These are phyloP conservation scores for Sycophila texana DNA, from an alignment of 2,888 invertebrate species.

Conservation along the genomic window DNA sequence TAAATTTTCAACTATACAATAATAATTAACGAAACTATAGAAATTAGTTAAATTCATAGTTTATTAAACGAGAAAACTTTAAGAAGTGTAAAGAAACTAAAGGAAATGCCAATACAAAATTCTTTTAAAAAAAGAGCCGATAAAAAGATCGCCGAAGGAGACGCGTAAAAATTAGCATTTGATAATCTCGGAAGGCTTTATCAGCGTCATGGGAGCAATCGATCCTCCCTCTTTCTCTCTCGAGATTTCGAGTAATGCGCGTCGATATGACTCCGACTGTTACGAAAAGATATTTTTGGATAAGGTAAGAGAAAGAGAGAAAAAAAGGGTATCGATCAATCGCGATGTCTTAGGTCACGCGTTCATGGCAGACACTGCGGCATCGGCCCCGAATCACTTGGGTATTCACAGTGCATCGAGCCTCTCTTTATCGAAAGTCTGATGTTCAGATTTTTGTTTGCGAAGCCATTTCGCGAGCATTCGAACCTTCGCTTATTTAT, in stretches of 20 bases:
- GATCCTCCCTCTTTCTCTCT: background rate
- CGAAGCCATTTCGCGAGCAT: too few relatives aligned
- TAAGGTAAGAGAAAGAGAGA: background rate
- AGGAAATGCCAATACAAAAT: background rate
- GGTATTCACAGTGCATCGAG: background rate
- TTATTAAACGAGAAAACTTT: too few relatives aligned
- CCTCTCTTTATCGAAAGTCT: too few relatives aligned
- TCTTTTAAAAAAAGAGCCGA: too few relatives aligned
- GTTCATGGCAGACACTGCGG: background rate
- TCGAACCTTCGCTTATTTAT: too few relatives aligned
- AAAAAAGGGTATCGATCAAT: slow-evolving; percentile 12
- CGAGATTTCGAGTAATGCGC: background rate
- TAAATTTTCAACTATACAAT: too few relatives aligned
- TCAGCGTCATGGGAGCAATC: slow-evolving; percentile 8
- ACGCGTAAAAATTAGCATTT: too few relatives aligned
- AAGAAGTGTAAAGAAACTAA: background rate
- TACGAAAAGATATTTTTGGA: slow-evolving; percentile 14
- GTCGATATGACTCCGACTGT: too few relatives aligned
- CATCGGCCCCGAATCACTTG: background rate
- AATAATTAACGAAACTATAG: too few relatives aligned
- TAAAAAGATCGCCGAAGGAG: too few relatives aligned
- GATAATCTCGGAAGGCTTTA: background rate
- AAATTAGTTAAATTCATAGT: too few relatives aligned
- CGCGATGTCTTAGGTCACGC: slow-evolving; percentile 6
- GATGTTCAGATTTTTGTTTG: too few relatives aligned